These are phyloP conservation scores for Actenoides hombroni DNA, from an alignment of 2,113 vertebrate species.

Conservation along the genomic window DNA sequence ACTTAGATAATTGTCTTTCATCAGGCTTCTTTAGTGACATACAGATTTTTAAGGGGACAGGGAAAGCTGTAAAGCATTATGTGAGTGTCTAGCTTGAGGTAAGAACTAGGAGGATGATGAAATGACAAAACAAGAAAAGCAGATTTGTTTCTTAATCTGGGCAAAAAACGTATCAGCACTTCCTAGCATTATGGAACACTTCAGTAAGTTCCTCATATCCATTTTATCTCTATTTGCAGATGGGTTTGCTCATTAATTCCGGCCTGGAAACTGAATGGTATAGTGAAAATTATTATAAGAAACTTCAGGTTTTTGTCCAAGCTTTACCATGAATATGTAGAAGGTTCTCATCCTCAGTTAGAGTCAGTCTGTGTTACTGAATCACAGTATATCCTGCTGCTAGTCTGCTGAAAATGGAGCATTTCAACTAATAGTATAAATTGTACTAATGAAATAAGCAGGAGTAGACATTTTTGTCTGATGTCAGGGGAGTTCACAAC, in stretches of 20 bases:
- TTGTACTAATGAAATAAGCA: background rate
- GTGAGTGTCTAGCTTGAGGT: background rate
- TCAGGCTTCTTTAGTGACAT: background rate
- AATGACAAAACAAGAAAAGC: background rate
- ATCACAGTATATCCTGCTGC: background rate
- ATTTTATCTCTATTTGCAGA: background rate
- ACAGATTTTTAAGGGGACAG: background rate
- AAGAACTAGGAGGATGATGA: background rate
- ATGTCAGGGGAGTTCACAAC: background rate
- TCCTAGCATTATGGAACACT: background rate
- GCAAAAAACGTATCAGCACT: background rate
- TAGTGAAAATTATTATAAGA: background rate
- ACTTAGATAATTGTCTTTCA: background rate
- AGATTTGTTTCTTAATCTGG: background rate
- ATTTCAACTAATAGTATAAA: background rate
- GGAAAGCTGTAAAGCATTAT: background rate
- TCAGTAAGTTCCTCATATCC: background rate
- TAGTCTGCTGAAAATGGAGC: background rate
- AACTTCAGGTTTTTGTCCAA: background rate
- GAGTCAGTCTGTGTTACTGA: background rate
- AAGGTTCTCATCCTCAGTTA: background rate
- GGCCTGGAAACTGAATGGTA: background rate
- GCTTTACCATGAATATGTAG: background rate
- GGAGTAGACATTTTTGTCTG: background rate
- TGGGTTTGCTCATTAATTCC: background rate